Evolutionary conservation across 2,797 vertebrate species (phyloP).

Genomic region (Nasua narica): DNA sequence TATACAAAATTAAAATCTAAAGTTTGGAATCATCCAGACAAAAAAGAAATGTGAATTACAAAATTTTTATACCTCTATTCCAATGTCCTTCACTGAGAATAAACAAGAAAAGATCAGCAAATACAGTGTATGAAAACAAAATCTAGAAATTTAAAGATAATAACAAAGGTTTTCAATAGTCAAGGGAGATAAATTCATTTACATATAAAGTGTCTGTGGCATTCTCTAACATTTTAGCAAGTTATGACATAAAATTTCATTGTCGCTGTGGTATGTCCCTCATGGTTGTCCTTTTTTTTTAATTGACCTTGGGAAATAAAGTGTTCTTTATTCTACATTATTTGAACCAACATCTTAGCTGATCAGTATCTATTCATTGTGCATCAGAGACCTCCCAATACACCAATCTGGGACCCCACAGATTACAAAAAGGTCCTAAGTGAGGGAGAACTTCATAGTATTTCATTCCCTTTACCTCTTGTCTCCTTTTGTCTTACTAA

Average conservation of each 20-base stretch:
- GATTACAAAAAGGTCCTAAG: not conserved
- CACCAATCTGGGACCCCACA: not conserved
- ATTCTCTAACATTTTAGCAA: not conserved
- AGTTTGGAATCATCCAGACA: not conserved
- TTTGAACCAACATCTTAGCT: not conserved
- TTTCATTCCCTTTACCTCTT: not conserved
- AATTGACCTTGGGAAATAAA: slow-evolving; percentile 16
- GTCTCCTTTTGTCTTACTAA: not conserved
- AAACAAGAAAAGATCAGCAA: slow-evolving; percentile 1
- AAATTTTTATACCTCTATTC: not conserved
- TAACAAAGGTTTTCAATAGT: slow-evolving; percentile 31
- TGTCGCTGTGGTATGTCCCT: not conserved
- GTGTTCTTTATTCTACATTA: not conserved
- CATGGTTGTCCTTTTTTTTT: not conserved
- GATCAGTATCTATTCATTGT: not conserved
- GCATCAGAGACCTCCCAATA: not conserved
- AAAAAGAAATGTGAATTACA: slow-evolving; percentile 11
- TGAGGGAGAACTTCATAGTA: not conserved
- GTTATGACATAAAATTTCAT: not conserved
- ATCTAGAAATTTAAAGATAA: not conserved
- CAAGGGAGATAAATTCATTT: not conserved
- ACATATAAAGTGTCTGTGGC: not conserved
- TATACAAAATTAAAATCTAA: slow-evolving; percentile 2
- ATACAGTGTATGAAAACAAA: slow-evolving; percentile 1
- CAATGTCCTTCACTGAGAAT: not conserved